These are phyloP conservation scores for Pediacus dermestoides DNA, from an alignment of 2,888 invertebrate genomes.

Conservation along the genomic window DNA sequence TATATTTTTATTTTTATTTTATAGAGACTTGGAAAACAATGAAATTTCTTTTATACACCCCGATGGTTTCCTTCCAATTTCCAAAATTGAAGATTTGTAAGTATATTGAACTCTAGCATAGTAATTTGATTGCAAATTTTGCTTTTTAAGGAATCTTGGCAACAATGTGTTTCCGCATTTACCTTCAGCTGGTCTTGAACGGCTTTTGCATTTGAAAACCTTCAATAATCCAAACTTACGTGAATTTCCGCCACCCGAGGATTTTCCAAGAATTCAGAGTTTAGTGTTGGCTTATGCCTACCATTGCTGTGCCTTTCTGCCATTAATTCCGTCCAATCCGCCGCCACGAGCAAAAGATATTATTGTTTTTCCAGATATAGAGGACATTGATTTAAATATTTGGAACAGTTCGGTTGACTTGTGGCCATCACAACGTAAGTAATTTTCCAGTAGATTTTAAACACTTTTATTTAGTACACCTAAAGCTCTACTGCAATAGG, in stretches of 20 bases:
- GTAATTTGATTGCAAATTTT: conserved; percentile 6
- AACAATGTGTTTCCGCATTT: conserved; percentile 82
- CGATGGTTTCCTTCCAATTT: conserved; percentile 76
- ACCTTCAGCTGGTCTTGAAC: conserved; percentile 77
- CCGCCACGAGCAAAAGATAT: conserved; percentile 59
- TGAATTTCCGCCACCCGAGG: conserved; percentile 82
- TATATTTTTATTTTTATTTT: conserved; percentile 33
- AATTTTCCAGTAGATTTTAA: conserved; percentile 2
- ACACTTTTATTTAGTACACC: background rate
- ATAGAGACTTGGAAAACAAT: conserved; percentile 86
- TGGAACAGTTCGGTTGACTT: conserved; percentile 80
- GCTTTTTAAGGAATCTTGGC: conserved; percentile 71
- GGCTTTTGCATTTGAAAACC: conserved; percentile 80
- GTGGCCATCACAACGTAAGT: conserved; percentile 80
- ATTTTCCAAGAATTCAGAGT: conserved; percentile 82
- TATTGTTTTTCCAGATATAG: conserved; percentile 66
- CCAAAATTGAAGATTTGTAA: conserved; percentile 83
- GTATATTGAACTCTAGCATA: conserved; percentile 48
- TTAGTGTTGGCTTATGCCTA: conserved; percentile 90
- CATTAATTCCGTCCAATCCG: conserved; percentile 58
- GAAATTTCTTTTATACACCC: conserved; percentile 78
- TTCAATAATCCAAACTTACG: conserved; percentile 86
- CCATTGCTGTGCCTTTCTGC: conserved; percentile 90
- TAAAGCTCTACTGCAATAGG: background rate
- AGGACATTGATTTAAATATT: conserved; percentile 68